Base-by-base conservation (phyloP, 2,797 vertebrate genomes). In the Macropodus opercularis region DNA sequence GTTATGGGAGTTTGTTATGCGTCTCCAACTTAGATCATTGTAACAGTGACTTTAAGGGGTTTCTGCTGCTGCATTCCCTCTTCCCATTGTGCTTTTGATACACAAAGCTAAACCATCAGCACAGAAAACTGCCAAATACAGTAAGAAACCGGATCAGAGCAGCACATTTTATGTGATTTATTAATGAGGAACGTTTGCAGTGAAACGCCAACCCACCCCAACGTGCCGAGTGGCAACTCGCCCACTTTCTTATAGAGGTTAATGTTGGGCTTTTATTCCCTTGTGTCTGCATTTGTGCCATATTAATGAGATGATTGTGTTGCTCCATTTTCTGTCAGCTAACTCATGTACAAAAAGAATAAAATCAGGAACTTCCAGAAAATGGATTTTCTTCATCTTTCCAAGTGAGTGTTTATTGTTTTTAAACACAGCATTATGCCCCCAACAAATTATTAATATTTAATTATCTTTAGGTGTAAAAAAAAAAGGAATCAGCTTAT, bases 101-200 rank as follows among this genome's bases (percentile, higher is more conserved):
- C 41, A 53, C 15, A 31, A 50, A 39, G 48, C 6, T 3, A 14
- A 41, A 63, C 40, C 42, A n/a, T 32, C 26, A 35, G 26, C 34
- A 22, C 17, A n/a, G 6, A 44, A 32, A 62, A 55, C 3, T 54
- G 26, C 29, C n/a, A n/a, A n/a, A n/a, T n/a, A n/a, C n/a, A n/a
- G n/a, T n/a, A n/a, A n/a, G n/a, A n/a, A n/a, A n/a, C n/a, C n/a
- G 42, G 53, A 18, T 36, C n/a, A 10, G 13, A 59, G 66, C 41
- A 62, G 38, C 32, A 69, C 46, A 83, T 69, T 80, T 75, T 53
- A 59, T 38, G 58, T 65, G 53, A 80, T 69, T 78, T 75, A 62
- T 77, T 59, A 57, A 79, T 80, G 59, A 63, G 43, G 19, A 48
- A 35, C 62, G 47, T 76, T 63, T 72, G 70, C 62, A 77, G 52